These are phyloP conservation scores for Drosophila neutralis DNA, from an alignment of 2,888 invertebrate species.

Conservation along the genomic window DNA sequence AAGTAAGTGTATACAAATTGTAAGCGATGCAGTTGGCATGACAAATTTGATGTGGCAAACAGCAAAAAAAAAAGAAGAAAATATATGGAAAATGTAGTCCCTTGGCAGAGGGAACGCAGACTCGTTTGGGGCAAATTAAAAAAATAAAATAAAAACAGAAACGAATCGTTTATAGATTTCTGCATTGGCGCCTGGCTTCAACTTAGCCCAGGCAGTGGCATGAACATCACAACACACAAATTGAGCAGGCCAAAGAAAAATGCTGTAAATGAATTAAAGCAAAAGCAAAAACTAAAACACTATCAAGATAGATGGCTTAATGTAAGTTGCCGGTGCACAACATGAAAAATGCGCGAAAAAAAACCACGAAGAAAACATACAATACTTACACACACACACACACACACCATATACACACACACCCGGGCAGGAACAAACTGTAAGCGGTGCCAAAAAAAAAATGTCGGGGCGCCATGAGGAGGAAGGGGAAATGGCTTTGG, in stretches of 20 bases:
- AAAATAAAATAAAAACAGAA: not conserved
- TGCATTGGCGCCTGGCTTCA: constrained; percentile 45
- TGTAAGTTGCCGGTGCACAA: constrained; percentile 72
- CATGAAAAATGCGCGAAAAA: constrained; percentile 59
- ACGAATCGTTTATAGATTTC: constrained; percentile 33
- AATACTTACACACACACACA: constrained; percentile 17
- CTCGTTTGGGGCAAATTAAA: constrained; percentile 54
- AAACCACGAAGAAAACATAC: constrained; percentile 22
- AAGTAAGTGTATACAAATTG: not conserved
- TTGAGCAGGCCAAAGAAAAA: constrained; percentile 23
- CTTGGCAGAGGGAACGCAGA: constrained; percentile 23
- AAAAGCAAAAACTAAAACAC: constrained; percentile 39
- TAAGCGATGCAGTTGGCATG: not conserved
- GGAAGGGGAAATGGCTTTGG: constrained; percentile 2
- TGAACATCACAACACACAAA: constrained; percentile 45
- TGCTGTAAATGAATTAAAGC: constrained; percentile 58
- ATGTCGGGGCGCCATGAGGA: constrained; percentile 32
- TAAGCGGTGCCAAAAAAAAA: constrained; percentile 47
- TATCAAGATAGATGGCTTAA: constrained; percentile 78
- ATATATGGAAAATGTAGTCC: constrained; percentile 7
- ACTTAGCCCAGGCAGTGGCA: constrained; percentile 4
- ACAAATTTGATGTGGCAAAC: not conserved
- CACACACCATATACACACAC: constrained; percentile 3
- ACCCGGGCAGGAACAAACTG: constrained; percentile 25
- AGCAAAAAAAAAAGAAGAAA: not conserved